These are phyloP conservation scores for Hyles lineata DNA, from an alignment of 2,888 invertebrate genomes.

Conservation along the genomic window DNA sequence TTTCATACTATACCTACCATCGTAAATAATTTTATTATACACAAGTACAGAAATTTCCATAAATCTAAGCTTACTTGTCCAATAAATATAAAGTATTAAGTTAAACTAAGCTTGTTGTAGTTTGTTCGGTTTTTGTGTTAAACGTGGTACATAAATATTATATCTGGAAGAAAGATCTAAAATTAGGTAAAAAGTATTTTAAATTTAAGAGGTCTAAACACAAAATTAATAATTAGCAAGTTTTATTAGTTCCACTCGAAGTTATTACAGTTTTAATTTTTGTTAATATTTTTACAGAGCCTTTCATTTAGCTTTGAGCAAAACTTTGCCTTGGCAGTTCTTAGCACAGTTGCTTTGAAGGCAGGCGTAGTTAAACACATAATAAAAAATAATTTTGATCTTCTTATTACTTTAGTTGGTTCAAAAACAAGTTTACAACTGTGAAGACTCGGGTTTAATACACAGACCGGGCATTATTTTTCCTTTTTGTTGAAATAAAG, in stretches of 20 bases:
- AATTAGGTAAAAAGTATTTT: background rate
- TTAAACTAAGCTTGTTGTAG: too few relatives aligned
- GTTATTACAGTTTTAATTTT: background rate
- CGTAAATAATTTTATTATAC: too few relatives aligned
- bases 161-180: background rate
- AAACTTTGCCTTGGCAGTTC: background rate
- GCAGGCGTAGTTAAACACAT: background rate
- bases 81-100: too few relatives aligned
- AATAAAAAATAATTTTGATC: background rate
- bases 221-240: background rate
- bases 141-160: background rate
- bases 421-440: background rate
- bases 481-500: too few relatives aligned
- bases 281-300: constrained; percentile 11
- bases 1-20: background rate
- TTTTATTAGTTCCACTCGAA: background rate
- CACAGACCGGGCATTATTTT: too few relatives aligned
- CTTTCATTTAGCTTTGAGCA: constrained; percentile 8
- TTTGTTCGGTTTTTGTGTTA: too few relatives aligned
- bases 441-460: too few relatives aligned
- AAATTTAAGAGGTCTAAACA: background rate
- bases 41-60: too few relatives aligned
- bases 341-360: background rate
- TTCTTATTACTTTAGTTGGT: background rate
- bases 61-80: too few relatives aligned